phyloP scores from a whole-genome alignment of 1,140 invertebrate species.

The Acromyrmex charruanus region DNA sequence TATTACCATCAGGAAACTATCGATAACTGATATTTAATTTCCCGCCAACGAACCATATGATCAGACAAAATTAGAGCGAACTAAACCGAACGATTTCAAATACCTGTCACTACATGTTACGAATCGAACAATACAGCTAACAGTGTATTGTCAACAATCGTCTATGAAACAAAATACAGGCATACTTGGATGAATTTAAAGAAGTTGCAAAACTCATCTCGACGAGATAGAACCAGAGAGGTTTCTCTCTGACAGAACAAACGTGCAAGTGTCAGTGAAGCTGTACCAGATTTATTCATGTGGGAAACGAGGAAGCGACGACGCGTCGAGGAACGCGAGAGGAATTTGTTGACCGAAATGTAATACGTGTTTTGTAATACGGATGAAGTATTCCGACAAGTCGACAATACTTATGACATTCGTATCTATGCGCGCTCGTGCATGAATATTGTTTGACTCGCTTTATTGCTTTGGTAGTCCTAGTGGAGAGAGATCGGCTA shows the following conservation, averaged over 20 bases:
- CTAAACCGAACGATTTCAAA: background rate
- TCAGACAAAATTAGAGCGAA: no score
- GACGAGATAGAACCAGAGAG: no score
- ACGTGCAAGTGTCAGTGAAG: background rate
- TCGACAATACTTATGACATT: background rate
- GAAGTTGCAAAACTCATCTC: background rate
- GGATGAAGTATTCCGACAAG: background rate
- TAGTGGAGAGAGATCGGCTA: background rate
- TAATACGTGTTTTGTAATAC: background rate
- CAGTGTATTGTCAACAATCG: background rate
- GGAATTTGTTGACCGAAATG: background rate
- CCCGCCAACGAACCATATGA: background rate
- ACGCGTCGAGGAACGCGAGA: no score
- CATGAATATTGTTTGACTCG: background rate
- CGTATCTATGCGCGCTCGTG: background rate
- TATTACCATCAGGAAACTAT: background rate
- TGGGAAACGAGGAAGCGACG: slow-evolving; percentile 4
- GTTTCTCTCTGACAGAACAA: background rate
- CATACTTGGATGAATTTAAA: background rate
- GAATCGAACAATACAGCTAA: background rate
- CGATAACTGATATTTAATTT: background rate
- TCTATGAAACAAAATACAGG: background rate
- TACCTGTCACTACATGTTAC: background rate
- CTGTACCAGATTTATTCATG: background rate
- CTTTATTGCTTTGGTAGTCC: background rate